A percentile compares a stretch with the other conserved stretches of the same genome.
Evolutionary conservation across 2,888 invertebrate species (phyloP).

Genomic region (Zygaena filipendulae): DNA sequence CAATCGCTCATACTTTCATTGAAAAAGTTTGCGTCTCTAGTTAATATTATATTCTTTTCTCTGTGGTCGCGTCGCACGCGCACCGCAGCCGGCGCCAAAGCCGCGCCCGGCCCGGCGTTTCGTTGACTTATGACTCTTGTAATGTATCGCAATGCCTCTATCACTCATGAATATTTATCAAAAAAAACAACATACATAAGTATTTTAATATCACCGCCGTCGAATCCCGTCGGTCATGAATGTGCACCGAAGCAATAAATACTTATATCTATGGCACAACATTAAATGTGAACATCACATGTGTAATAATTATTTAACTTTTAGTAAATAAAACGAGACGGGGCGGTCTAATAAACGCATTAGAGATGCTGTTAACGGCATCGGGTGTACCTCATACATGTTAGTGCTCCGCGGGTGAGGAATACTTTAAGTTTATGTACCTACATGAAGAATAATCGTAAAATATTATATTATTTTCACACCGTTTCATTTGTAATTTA

Average conservation of each 20-base stretch:
- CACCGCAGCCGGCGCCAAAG: conserved; percentile 14
- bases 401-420: conserved; percentile 35
- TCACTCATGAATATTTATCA: conserved; percentile 66
- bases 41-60: too few species aligned
- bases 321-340: conserved; percentile 42
- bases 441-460: too few species aligned
- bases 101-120: conserved; percentile 36
- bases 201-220: conserved; percentile 43
- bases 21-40: conserved; percentile 5
- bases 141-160: conserved; percentile 59
- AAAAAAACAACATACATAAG: conserved; percentile 43
- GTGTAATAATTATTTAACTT: conserved; percentile 52
- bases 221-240: conserved; percentile 29
- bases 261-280: conserved; percentile 47
- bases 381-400: conserved; percentile 26
- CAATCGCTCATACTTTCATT: too few species aligned
- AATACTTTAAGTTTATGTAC: too few species aligned
- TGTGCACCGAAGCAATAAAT: conserved; percentile 49
- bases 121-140: conserved; percentile 60
- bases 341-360: conserved; percentile 41
- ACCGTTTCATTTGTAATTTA: too few species aligned
- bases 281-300: conserved; percentile 38
- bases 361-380: conserved; percentile 39
- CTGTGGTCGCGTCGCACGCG: too few species aligned
- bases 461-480: too few species aligned